phyloP scores from a whole-genome alignment of 2,113 vertebrate genomes.

The Chaenocephalus aceratus region DNA sequence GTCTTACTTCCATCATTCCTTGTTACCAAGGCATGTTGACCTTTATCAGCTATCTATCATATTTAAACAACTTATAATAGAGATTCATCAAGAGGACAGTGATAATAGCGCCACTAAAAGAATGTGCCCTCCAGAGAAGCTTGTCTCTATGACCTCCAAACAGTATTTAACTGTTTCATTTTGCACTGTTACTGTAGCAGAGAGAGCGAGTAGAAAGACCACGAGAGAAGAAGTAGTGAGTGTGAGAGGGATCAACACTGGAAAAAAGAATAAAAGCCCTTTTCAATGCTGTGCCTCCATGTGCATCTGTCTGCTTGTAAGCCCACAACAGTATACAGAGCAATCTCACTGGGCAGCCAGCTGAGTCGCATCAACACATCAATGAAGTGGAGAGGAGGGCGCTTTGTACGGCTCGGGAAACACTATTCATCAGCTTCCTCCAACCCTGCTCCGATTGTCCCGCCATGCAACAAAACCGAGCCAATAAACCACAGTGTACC shows the following conservation, averaged over 20 bases:
- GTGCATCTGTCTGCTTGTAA: conserved; percentile 63
- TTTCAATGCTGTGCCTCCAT: conserved; percentile 54
- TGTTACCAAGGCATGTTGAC: not conserved
- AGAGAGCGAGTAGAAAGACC: not conserved
- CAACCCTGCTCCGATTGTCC: conserved; percentile 60
- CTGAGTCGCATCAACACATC: conserved; percentile 72
- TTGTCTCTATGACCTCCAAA: not conserved
- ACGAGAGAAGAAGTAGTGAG: conserved; percentile 11
- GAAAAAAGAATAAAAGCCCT: conserved; percentile 55
- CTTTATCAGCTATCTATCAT: not conserved
- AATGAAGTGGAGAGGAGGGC: conserved; percentile 68
- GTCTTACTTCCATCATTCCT: not conserved
- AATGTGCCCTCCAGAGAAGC: not conserved
- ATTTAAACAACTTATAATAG: not conserved
- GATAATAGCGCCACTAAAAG: not conserved
- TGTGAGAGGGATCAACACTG: conserved; percentile 22
- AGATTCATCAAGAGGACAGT: conserved; percentile 1
- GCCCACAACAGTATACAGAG: conserved; percentile 55
- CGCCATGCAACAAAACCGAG: conserved; percentile 55
- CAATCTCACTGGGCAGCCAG: conserved; percentile 59
- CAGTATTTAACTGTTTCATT: conserved; percentile 13
- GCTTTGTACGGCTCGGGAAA: conserved; percentile 63
- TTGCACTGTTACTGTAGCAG: conserved; percentile 25
- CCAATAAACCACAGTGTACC: conserved; percentile 70
- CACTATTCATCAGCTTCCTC: conserved; percentile 68